A percentile compares a stretch with the other conserved stretches of the same genome.
These are phyloP conservation scores for Genyomyrus donnyi DNA, from an alignment of 2,113 vertebrate species.

Conservation along the genomic window DNA sequence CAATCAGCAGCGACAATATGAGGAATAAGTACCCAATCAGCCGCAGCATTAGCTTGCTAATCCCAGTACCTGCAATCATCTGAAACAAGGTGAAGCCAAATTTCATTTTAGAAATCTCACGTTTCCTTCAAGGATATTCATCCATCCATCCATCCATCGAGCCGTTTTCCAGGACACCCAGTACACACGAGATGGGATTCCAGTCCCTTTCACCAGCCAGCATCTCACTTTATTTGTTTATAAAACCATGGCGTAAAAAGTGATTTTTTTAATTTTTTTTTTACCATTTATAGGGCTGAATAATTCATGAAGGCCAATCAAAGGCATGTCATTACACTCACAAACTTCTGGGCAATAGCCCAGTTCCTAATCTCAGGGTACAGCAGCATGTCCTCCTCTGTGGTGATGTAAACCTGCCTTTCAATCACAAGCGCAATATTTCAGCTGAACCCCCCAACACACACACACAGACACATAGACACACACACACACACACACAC, in stretches of 20 bases:
- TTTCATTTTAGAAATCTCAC: neutral
- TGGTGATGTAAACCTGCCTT: neutral
- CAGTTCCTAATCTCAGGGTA: neutral
- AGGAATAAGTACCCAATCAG: neutral
- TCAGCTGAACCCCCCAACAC: neutral
- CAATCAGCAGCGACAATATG: neutral
- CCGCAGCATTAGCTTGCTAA: neutral
- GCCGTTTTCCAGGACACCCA: neutral
- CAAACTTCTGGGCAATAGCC: neutral
- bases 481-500: neutral
- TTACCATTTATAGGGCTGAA: neutral
- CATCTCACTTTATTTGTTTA: neutral
- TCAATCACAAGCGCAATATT: neutral
- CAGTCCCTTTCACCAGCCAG: neutral
- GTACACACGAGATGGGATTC: neutral
- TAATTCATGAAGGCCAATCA: neutral
- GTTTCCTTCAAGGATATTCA: neutral
- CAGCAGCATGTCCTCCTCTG: neutral
- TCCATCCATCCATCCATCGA: neutral
- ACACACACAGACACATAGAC: too few relatives aligned
- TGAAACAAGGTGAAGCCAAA: neutral
- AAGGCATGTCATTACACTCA: neutral
- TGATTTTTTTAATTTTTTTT: neutral
- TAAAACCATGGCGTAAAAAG: neutral
- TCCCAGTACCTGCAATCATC: neutral